phyloP scores from a whole-genome alignment of 1,140 invertebrate genomes.

The Atta texana region DNA sequence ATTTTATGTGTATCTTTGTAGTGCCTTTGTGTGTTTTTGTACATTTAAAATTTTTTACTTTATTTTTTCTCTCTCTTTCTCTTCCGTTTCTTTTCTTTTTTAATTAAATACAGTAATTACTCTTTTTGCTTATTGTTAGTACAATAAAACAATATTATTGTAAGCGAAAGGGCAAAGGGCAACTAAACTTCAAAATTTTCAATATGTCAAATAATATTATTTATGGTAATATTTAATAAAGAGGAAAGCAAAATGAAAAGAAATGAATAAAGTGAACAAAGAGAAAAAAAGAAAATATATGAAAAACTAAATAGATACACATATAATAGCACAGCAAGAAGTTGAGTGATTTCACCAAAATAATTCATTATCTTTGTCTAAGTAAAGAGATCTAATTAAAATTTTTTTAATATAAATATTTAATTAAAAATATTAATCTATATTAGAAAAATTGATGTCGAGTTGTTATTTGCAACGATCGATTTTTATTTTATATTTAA shows the following conservation, averaged over 20 bases:
- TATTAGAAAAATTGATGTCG: neutral
- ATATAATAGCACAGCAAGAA: neutral
- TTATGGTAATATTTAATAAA: neutral
- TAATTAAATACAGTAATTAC: neutral
- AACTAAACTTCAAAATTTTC: too few species aligned
- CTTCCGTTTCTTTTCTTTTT: constrained; percentile 2
- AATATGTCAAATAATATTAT: too few species aligned
- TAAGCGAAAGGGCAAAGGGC: too few species aligned
- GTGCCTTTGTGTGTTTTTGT: too few species aligned
- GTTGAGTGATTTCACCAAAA: constrained; percentile 10
- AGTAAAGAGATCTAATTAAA: too few species aligned
- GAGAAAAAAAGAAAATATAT: neutral
- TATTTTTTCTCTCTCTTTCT: neutral
- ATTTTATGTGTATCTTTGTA: neutral
- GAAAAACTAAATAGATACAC: neutral
- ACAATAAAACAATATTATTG: too few species aligned
- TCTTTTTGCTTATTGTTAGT: too few species aligned
- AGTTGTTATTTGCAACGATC: neutral
- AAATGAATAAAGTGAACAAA: neutral
- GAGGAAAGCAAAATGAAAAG: neutral
- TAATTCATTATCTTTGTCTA: neutral
- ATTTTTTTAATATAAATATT: neutral
- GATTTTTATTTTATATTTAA: neutral
- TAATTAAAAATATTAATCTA: constrained; percentile 5
- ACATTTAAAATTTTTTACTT: neutral